Evolutionary conservation across 2,113 vertebrate genomes (phyloP), one percentile per base, ranked within the genome.

Genomic region (Mugil cephalus): DNA sequence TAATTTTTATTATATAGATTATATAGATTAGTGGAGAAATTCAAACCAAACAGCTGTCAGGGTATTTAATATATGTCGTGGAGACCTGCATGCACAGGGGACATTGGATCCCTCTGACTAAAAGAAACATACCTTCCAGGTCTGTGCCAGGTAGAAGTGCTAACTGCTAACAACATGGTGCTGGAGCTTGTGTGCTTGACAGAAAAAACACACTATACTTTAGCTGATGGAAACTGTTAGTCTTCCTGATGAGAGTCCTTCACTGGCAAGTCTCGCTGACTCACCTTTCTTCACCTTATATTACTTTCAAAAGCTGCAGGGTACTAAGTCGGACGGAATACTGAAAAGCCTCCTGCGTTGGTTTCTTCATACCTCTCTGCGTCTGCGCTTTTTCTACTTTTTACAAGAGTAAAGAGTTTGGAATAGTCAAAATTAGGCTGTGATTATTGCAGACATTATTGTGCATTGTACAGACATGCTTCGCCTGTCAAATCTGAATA

Each of bases 111-210:
- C n/a, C n/a, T n/a, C n/a, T n/a, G 18, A n/a, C 56, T 82, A 56
- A 84, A 30, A 75, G 56, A 53, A 55, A 48, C 45, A 36, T 11
- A 35, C 19, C 38, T 17, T 30, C 7, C 4, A 15, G 10, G 18
- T 19, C 63, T 45, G 53, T 35, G 39, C 34, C 14, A 40, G 54
- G 60, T 40, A 42, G 54, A n/a, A 4, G 10, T 18, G 21, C 30
- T 19, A 34, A 13, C 17, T 15, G 4, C 1, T 38, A 59, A 15
- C 64, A 59, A 17, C 64, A 68, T 45, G n/a, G 47, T 1, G 39
- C 30, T 11, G 19, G 60, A 36, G 48, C 10, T 43, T 54, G 47
- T 55, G 11, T 38, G 9, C 10, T 53, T 42, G 15, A 10, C 24
- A 30, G 24, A 36, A 54, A n/a, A 50, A 47, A 3, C n/a, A 47